Percentiles rank a stretch among this genome's conserved stretches.
Evolutionary conservation across 1,140 invertebrate species (phyloP).

Genomic region (Panagrolaimus sp.): DNA sequence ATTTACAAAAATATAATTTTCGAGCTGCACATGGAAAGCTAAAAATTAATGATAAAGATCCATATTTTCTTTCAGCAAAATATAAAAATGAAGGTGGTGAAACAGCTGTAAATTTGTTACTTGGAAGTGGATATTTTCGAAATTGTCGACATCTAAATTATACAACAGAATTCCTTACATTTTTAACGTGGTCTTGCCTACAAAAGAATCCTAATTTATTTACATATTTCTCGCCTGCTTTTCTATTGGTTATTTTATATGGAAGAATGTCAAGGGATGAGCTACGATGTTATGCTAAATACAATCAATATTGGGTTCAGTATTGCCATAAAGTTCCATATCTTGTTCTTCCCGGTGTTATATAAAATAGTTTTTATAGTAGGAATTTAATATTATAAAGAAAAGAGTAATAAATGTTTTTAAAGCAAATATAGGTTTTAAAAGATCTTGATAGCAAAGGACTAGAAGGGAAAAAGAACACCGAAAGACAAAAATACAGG

Average conservation of each 20-base stretch:
- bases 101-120: conserved; percentile 24
- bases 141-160: conserved; percentile 39
- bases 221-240: conserved; percentile 26
- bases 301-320: conserved; percentile 41
- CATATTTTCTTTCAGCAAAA: conserved; percentile 39
- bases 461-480: too few relatives aligned
- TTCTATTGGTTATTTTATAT: conserved; percentile 22
- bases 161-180: conserved; percentile 27
- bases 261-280: conserved; percentile 30
- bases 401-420: too few relatives aligned
- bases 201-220: conserved; percentile 1
- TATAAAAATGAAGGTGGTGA: conserved; percentile 38
- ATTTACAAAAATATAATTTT: conserved; percentile 35
- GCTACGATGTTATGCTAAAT: conserved; percentile 33
- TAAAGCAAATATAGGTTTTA: too few relatives aligned
- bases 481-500: neutral
- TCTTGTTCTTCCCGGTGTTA: conserved; percentile 37
- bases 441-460: too few relatives aligned
- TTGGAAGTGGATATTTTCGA: conserved; percentile 39
- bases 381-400: too few relatives aligned
- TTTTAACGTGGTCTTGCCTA: conserved; percentile 34
- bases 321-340: conserved; percentile 36
- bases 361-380: neutral
- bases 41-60: conserved; percentile 40
- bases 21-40: conserved; percentile 27